These are phyloP conservation scores for Galerucella nymphaeae DNA, from an alignment of 2,888 invertebrate species.

Conservation along the genomic window DNA sequence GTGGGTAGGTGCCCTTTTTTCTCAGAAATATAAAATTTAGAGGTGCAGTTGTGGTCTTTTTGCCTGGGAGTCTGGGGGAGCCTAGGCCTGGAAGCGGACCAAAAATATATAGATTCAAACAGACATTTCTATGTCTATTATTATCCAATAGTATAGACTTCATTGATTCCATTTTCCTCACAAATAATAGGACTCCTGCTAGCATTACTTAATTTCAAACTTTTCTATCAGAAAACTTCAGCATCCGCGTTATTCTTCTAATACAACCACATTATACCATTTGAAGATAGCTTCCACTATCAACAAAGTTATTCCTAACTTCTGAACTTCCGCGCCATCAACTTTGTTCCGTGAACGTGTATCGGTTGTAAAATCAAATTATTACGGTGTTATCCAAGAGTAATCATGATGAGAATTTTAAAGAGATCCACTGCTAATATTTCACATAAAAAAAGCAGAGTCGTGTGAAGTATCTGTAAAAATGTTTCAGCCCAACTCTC, in stretches of 20 bases:
- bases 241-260: not conserved
- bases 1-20: too few species aligned
- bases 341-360: conserved; percentile 15
- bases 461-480: not conserved
- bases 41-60: too few species aligned
- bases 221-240: not conserved
- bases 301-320: conserved; percentile 13
- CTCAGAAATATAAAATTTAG: too few species aligned
- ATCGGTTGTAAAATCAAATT: conserved; percentile 17
- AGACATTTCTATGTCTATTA: too few species aligned
- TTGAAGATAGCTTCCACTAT: not conserved
- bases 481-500: too few species aligned
- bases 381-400: conserved; percentile 15
- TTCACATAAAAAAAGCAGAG: not conserved
- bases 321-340: conserved; percentile 6
- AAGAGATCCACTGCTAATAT: not conserved
- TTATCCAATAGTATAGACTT: too few species aligned
- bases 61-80: too few species aligned
- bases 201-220: not conserved
- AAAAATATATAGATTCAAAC: too few species aligned
- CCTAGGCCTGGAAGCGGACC: too few species aligned
- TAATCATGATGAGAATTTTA: conserved; percentile 11
- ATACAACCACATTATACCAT: not conserved
- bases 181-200: too few species aligned
- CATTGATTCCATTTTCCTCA: too few species aligned